Conservation (phyloP, 2,888 invertebrate genomes). For the Cistogaster globosa region DNA sequence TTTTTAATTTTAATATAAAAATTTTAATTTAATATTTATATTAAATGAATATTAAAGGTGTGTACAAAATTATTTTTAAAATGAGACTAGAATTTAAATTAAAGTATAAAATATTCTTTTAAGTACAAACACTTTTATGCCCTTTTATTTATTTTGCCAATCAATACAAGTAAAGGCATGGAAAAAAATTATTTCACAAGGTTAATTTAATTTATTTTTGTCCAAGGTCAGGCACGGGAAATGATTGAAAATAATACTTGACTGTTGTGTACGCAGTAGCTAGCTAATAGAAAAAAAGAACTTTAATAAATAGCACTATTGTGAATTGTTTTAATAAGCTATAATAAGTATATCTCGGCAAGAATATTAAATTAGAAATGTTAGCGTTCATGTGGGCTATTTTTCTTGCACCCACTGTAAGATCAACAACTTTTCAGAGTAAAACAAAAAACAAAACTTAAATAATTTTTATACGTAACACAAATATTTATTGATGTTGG, state of each 20-base stretch:
- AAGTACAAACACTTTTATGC: too few species aligned
- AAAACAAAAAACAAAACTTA: conserved; percentile 5
- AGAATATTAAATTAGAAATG: not conserved
- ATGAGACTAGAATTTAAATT: too few species aligned
- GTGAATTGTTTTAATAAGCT: not conserved
- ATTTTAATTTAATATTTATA: too few species aligned
- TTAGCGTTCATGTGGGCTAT: too few species aligned
- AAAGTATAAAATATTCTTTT: too few species aligned
- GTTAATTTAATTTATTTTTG: conserved; percentile 54
- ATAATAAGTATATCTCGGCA: not conserved
- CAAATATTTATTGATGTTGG: not conserved
- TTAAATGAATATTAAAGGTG: too few species aligned
- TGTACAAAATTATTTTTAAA: too few species aligned
- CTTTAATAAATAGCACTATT: not conserved
- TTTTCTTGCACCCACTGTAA: not conserved
- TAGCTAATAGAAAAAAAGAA: not conserved
- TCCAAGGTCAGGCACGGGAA: conserved; percentile 56
- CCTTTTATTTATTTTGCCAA: too few species aligned
- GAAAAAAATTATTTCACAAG: conserved; percentile 36
- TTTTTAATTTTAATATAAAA: too few species aligned
- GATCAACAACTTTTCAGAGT: not conserved
- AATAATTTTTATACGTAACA: not conserved
- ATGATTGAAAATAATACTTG: conserved; percentile 24
- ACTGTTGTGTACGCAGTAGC: not conserved
- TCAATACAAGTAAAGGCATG: not conserved